Evolutionary conservation across 2,888 invertebrate species (phyloP).

Genomic region (Agrochola litura): DNA sequence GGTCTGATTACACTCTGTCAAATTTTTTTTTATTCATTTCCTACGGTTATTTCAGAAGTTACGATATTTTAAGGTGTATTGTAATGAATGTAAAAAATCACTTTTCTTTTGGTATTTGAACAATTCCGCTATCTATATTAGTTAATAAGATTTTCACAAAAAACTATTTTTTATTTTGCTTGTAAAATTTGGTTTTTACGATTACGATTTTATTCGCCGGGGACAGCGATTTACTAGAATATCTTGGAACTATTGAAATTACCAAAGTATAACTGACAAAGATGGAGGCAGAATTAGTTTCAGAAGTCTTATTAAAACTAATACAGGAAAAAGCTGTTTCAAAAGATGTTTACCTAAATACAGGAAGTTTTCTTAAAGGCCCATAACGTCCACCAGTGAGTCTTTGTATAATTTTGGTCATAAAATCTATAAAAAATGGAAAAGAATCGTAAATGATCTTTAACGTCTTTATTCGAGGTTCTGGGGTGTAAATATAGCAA

Average conservation of each 20-base stretch:
- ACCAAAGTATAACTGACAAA: neutral
- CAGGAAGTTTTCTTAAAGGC: slow-evolving; percentile 26
- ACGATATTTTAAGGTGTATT: no score
- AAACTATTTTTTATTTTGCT: no score
- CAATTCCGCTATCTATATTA: no score
- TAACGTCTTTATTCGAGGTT: neutral
- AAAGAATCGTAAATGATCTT: slow-evolving; percentile 14
- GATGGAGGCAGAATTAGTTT: neutral
- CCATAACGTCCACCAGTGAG: neutral
- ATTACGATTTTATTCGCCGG: no score
- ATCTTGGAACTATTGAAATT: neutral
- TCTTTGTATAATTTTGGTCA: slow-evolving; percentile 8
- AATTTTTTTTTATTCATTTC: no score
- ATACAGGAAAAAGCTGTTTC: neutral
- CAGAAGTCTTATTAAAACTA: neutral
- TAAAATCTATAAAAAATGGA: slow-evolving; percentile 7
- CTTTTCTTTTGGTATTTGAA: no score
- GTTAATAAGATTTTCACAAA: no score
- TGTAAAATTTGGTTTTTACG: no score
- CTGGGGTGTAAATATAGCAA: neutral
- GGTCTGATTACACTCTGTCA: no score
- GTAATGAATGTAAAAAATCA: no score
- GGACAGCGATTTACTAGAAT: neutral
- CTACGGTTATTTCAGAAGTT: no score
- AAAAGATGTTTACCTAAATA: slow-evolving; percentile 23